These are phyloP conservation scores for Egretta garzetta DNA, from an alignment of 2,113 vertebrate genomes.

Conservation along the genomic window DNA sequence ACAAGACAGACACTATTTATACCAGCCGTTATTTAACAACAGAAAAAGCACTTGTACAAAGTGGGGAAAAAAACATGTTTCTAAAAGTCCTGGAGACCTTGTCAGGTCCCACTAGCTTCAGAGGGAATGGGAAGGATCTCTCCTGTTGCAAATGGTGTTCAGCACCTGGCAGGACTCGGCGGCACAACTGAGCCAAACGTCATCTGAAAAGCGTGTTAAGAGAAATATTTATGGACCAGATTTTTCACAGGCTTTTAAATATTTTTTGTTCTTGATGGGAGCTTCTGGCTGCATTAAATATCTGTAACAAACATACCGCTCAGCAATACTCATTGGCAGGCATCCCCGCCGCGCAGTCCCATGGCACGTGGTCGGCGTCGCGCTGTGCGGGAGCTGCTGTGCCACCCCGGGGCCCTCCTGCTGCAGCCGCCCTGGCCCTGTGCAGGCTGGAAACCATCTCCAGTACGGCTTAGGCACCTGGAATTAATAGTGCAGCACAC, in stretches of 20 bases:
- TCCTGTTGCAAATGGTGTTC: background rate
- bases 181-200: background rate
- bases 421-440: background rate
- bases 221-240: background rate
- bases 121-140: background rate
- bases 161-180: background rate
- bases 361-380: accelerated
- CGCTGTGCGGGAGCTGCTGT: background rate
- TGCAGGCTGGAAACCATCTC: background rate
- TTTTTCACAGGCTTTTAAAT: background rate
- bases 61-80: background rate
- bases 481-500: background rate
- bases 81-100: background rate
- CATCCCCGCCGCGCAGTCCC: background rate
- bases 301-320: accelerated
- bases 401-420: background rate
- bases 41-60: background rate
- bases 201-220: background rate
- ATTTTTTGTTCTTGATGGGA: background rate
- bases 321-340: background rate
- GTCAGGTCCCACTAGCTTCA: background rate
- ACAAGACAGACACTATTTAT: background rate
- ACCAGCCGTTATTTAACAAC: background rate
- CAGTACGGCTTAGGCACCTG: background rate
- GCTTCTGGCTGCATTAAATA: background rate